A percentile compares a stretch with the other conserved stretches of the same genome.
Conservation (phyloP, 2,797 vertebrate species). For the Betta splendens region DNA sequence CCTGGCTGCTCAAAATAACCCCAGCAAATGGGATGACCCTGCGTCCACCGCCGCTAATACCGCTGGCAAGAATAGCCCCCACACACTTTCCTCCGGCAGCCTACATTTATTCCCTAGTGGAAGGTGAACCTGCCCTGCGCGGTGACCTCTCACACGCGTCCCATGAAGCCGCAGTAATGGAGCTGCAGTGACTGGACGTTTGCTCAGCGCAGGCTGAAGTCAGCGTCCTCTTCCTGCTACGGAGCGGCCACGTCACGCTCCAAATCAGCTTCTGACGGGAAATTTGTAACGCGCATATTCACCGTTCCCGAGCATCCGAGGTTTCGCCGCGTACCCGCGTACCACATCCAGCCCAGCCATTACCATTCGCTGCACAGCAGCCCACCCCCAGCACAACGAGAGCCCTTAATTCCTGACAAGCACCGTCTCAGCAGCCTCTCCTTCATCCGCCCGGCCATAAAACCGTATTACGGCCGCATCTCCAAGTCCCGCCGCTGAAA, state of each 20-base stretch:
- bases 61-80: conserved; percentile 20
- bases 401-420: conserved; percentile 51
- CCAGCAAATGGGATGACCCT: conserved; percentile 44
- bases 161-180: not conserved
- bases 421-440: conserved; percentile 41
- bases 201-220: conserved; percentile 5
- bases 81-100: not conserved
- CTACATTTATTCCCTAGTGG: conserved; percentile 8
- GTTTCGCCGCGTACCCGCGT: conserved; percentile 27
- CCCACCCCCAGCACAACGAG: conserved; percentile 36
- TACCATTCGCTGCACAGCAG: conserved; percentile 38
- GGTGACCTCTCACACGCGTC: conserved; percentile 8
- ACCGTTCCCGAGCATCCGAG: conserved; percentile 24
- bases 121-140: conserved; percentile 11
- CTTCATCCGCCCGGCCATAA: conserved; percentile 50
- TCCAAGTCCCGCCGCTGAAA: conserved; percentile 9
- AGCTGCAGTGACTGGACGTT: conserved; percentile 1
- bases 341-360: conserved; percentile 20
- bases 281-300: conserved; percentile 29
- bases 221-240: not conserved
- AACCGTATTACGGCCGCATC: conserved; percentile 25
- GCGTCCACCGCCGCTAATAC: conserved; percentile 39
- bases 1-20: conserved; percentile 46
- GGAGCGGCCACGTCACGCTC: conserved; percentile 4
- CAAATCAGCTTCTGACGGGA: conserved; percentile 5